These are phyloP conservation scores for Phallusia fumigata DNA, from an alignment of 23 tunicate species.

Conservation along the genomic window DNA sequence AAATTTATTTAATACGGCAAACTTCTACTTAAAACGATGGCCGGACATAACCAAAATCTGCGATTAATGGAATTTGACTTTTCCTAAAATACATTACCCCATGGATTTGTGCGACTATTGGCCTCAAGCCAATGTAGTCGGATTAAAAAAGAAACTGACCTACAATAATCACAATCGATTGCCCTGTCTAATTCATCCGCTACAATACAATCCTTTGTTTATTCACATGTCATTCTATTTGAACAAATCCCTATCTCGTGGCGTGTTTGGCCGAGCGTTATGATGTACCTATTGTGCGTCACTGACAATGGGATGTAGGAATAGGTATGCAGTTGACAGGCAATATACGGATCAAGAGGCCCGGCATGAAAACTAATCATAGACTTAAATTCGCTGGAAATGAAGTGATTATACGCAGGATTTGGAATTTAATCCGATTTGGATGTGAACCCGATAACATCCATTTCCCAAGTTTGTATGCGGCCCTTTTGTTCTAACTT, in stretches of 20 bases:
- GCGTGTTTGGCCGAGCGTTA: background rate
- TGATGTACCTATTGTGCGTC: background rate
- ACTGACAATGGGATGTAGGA: background rate
- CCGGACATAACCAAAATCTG: background rate
- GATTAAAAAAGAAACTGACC: background rate
- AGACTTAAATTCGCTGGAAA: too few relatives aligned
- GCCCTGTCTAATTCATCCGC: background rate
- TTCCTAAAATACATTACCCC: background rate
- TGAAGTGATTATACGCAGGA: too few relatives aligned
- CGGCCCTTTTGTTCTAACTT: too few relatives aligned
- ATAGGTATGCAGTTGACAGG: background rate
- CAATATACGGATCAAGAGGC: background rate
- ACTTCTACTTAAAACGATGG: too few relatives aligned
- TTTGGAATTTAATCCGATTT: too few relatives aligned
- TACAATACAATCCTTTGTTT: too few relatives aligned
- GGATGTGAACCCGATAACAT: too few relatives aligned
- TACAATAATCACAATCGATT: background rate
- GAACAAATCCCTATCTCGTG: background rate
- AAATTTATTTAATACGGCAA: too few relatives aligned
- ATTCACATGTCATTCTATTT: background rate
- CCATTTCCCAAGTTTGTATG: too few relatives aligned
- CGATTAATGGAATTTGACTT: background rate
- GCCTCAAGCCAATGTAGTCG: too few relatives aligned
- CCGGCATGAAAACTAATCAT: too few relatives aligned
- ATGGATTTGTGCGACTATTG: too few relatives aligned